A percentile compares a stretch with the other conserved stretches of the same genome.
Conservation (phyloP, 2,113 vertebrate genomes). For the Plotosus lineatus region DNA sequence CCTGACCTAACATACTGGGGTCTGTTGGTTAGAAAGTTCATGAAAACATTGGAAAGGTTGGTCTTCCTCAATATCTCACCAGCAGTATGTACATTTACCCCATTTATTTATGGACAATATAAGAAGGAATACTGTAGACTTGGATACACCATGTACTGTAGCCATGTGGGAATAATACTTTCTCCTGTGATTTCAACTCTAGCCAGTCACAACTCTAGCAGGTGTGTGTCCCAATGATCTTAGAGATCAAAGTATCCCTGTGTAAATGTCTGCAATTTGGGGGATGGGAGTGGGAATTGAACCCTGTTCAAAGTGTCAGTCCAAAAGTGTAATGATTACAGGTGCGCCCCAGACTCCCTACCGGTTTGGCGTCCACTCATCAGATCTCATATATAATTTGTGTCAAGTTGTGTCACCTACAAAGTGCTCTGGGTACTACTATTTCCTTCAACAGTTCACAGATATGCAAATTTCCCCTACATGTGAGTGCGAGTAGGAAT, state of each 20-base stretch:
- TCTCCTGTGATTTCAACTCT: not conserved
- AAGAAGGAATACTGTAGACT: not conserved
- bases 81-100: not conserved
- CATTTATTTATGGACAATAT: not conserved
- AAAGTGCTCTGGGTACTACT: too few relatives aligned
- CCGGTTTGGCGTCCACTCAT: not conserved
- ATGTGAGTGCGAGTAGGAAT: too few relatives aligned
- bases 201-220: not conserved
- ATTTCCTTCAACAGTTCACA: too few relatives aligned
- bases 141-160: not conserved
- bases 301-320: not conserved
- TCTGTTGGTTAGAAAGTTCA: too few relatives aligned
- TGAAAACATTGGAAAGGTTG: not conserved
- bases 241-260: not conserved
- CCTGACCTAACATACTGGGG: too few relatives aligned
- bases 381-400: not conserved
- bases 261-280: not conserved
- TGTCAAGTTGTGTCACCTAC: not conserved
- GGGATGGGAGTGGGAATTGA: too few relatives aligned
- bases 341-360: not conserved
- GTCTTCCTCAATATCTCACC: not conserved
- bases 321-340: not conserved
- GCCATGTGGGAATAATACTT: not conserved
- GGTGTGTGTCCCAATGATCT: slow-evolving; percentile 4
- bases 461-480: too few relatives aligned